A percentile compares a stretch with the other conserved stretches of the same genome.
phyloP scores from a whole-genome alignment of 2,888 invertebrate genomes.

The Tipula unca region DNA sequence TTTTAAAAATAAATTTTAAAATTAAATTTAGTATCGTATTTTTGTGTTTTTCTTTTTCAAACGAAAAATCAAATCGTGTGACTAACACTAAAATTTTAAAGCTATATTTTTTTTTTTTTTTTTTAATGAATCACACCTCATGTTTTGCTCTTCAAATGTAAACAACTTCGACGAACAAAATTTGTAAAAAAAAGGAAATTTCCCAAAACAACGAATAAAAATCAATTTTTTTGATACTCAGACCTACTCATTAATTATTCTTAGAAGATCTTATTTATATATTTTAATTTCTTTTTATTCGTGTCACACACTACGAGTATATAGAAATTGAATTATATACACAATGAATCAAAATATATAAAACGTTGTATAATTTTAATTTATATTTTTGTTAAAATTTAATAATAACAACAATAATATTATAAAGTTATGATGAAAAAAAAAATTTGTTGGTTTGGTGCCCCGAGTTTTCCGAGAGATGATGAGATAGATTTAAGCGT shows the following conservation, averaged over 20 bases:
- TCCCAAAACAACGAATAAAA: neutral
- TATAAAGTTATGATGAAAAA: neutral
- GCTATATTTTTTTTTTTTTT: neutral
- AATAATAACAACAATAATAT: neutral
- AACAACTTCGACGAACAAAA: neutral
- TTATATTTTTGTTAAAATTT: no score
- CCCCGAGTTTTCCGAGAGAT: neutral
- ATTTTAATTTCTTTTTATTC: neutral
- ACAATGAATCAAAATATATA: neutral
- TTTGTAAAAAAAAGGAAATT: neutral
- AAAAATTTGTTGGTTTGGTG: no score
- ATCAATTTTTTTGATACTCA: neutral
- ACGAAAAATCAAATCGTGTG: neutral
- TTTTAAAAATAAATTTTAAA: neutral
- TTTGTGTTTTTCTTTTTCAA: neutral
- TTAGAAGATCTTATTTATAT: neutral
- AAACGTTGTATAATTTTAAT: neutral
- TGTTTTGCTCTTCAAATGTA: neutral
- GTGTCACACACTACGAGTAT: neutral
- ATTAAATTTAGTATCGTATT: neutral
- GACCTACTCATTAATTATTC: neutral
- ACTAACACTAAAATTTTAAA: neutral
- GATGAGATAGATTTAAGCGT: neutral
- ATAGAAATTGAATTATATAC: neutral
- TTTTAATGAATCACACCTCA: neutral